Conservation (phyloP, 2,113 vertebrate genomes). For the Cyprinodon tularosa region DNA sequence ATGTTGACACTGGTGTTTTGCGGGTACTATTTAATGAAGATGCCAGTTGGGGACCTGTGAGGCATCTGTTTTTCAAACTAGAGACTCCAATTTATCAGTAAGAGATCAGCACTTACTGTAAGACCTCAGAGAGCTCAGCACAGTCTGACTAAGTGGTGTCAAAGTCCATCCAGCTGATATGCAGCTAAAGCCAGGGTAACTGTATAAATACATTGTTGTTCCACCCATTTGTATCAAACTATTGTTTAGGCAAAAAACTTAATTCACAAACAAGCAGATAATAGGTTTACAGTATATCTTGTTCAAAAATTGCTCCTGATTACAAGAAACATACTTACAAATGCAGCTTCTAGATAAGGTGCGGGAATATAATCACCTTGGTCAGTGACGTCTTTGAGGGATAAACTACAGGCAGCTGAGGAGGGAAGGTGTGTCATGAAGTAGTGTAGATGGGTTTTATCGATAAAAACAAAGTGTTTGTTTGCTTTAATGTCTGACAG, state of each 20-base stretch:
- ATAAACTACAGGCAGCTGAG: background rate
- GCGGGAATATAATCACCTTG: slow-evolving; percentile 5
- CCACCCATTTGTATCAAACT: background rate
- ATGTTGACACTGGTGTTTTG: too few relatives aligned
- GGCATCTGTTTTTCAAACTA: too few relatives aligned
- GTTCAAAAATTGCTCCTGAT: background rate
- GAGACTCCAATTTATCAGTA: too few relatives aligned
- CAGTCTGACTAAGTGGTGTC: slow-evolving; percentile 11
- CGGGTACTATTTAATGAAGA: too few relatives aligned
- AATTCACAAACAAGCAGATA: background rate
- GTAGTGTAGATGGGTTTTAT: background rate
- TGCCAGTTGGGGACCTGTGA: too few relatives aligned
- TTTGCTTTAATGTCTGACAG: background rate
- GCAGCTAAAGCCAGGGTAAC: slow-evolving; percentile 23
- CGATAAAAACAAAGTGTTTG: background rate
- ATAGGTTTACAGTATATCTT: background rate
- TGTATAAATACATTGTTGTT: background rate
- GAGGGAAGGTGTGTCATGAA: background rate
- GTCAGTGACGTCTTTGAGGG: background rate
- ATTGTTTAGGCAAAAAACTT: background rate
- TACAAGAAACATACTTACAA: slow-evolving; percentile 1
- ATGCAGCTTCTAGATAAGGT: slow-evolving; percentile 3
- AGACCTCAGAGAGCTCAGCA: background rate
- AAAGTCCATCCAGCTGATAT: slow-evolving; percentile 51
- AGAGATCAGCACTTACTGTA: too few relatives aligned